Evolutionary conservation across 2,888 invertebrate genomes (phyloP), one percentile per base, ranked within the genome.

Genomic region (Dioctria linearis): DNA sequence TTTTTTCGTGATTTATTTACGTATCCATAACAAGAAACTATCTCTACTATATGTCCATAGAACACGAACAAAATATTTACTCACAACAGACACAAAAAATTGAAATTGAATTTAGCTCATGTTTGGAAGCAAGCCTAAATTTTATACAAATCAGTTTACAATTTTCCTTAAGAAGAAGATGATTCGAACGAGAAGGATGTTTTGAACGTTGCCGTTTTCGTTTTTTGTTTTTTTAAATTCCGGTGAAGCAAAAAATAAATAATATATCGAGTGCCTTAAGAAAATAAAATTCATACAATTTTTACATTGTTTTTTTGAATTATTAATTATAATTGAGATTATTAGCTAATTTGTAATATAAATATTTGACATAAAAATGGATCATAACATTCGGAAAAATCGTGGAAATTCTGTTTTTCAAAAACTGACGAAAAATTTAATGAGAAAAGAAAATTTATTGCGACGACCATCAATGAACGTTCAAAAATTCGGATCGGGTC

Each of bases 371-470:
- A 0, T 25, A 25, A 51, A 75, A 67, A 76, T 75, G 75, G 80
- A 65, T 65, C 43, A 63, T 11, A 71, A 54, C 5, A 37, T 25
- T 39, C 65, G 43, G 54, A 80, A 71, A 46, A 59, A 57, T 80
- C 81, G 83, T 54, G 61, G 82, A 39, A 84, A 84, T 80, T 80
- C 80, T 37, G 82, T 83, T 57, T 86, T 90, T 84, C 89, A 90
- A 85, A 91, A 90, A 84, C 88, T 90, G 66, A 90, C 90, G 11
- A 84, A 84, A 83, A 91, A 90, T 86, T 90, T 90, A 84, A 86
- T 90, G 6, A 8, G 40, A 39, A 39, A 78, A 80, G 76, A 76
- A n/a, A 40, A 6, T 57, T 63, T 40, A 9, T 4, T 39, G 13
- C 61, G 63, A n/a, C 61, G 63, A n/a, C 39, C 63, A 25, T n/a